These are phyloP conservation scores for Sebastes paucispinis DNA, from an alignment of 2,797 vertebrate genomes.

Conservation along the genomic window DNA sequence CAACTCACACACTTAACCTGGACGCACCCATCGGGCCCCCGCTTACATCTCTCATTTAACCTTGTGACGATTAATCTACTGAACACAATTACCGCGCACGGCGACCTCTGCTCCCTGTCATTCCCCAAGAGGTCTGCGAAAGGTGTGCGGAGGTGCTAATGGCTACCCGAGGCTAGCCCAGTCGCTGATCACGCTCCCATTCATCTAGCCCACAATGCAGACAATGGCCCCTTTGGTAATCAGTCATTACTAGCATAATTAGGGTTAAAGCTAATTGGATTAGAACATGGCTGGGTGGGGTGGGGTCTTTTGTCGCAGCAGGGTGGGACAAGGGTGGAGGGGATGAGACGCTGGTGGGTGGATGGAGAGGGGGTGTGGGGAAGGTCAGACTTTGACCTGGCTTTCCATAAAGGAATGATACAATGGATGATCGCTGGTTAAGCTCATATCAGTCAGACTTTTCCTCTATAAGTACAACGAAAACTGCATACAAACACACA, in stretches of 20 bases:
- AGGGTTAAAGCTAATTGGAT: constrained; percentile 77
- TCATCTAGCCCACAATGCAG: constrained; percentile 56
- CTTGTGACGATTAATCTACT: constrained; percentile 67
- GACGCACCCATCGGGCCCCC: constrained; percentile 51
- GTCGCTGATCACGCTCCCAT: constrained; percentile 67
- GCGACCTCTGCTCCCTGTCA: constrained; percentile 49
- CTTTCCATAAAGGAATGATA: neutral
- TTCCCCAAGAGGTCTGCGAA: constrained; percentile 53
- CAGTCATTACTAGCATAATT: constrained; percentile 75
- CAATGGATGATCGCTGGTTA: constrained; percentile 9
- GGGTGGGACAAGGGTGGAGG: constrained; percentile 3
- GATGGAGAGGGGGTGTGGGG: neutral
- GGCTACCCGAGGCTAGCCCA: constrained; percentile 61
- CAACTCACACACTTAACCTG: constrained; percentile 61
- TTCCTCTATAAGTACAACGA: neutral
- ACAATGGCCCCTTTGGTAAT: constrained; percentile 70
- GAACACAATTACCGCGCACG: constrained; percentile 63
- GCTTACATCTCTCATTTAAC: constrained; percentile 60
- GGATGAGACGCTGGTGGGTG: constrained; percentile 5
- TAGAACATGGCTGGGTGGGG: constrained; percentile 52
- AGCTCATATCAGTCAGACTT: neutral
- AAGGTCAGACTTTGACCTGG: constrained; percentile 43
- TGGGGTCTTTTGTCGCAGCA: constrained; percentile 53
- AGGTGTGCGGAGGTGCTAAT: constrained; percentile 72
- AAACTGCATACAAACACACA: neutral